Base-by-base conservation (phyloP, 2,113 vertebrate genomes). In the Rhombomys opimus region DNA sequence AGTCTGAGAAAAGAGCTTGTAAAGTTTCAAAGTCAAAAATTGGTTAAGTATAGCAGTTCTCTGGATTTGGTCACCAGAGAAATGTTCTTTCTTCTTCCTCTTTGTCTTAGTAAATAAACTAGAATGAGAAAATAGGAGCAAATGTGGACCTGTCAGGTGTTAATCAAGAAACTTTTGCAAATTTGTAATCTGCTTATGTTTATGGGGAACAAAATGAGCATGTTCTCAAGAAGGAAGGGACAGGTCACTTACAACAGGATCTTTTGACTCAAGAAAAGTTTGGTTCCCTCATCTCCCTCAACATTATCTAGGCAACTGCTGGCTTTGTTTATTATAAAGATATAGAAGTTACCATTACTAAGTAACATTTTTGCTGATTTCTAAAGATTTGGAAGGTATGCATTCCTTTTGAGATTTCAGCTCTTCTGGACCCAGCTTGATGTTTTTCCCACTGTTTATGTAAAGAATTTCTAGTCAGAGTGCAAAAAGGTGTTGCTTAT, bases 401-500 rank as follows among this genome's bases (percentile, higher is more conserved):
- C 88, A 72, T 92, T 96, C 52, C 63, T 87, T 96, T 97, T 84
- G 82, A n/a, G 18, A 59, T 1, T 20, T 41, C 46, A 80, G 32
- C 27, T 82, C 30, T 95, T 59, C 59, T 89, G 57, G 82, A 89
- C 77, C 23, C 76, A 67, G n/a, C 61, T 84, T 87, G 52, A 75
- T 95, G 38, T 65, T 63, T 59, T 18, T 38, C 9, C 41, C 46
- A 90, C 85, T 95, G 93, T 95, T 97, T 90, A 95, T 91, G 75
- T 93, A 96, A 95, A 97, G 96, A 97, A 97, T 96, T 97, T 96
- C 78, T 97, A 97, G 96, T 75, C 91, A 81, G 94, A 90, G 84
- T 86, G 38, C 89, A 91, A 82, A 97, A 97, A 97, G 98, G 98
- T 97, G 96, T 97, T 97, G 92, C 95, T 97, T 96, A 78, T 96